phyloP scores from a whole-genome alignment of 1,140 invertebrate genomes.

The Aphis gossypii region DNA sequence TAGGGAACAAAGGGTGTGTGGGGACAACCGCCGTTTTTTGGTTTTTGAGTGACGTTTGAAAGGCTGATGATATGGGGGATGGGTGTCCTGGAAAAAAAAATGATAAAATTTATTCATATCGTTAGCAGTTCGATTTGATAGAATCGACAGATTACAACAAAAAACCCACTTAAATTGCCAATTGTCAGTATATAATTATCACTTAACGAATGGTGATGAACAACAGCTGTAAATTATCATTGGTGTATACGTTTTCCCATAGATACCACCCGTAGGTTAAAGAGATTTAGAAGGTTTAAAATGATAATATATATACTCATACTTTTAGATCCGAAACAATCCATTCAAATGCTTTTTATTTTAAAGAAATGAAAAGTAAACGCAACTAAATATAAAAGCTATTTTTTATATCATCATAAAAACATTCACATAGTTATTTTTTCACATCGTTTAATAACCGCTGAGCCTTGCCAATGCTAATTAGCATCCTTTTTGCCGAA shows the following conservation, averaged over 20 bases:
- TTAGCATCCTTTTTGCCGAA: constrained; percentile 42
- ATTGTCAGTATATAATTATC: constrained; percentile 55
- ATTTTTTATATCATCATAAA: not conserved
- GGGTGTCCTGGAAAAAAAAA: not conserved
- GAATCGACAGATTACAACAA: constrained; percentile 46
- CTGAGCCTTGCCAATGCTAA: not conserved
- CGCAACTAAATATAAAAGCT: not conserved
- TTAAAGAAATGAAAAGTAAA: not conserved
- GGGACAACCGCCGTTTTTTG: constrained; percentile 41
- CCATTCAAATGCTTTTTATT: not conserved
- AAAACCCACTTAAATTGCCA: constrained; percentile 53
- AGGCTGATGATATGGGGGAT: not conserved
- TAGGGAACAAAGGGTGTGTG: constrained; percentile 36
- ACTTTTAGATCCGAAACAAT: not conserved
- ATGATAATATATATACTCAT: not conserved
- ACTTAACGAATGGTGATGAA: constrained; percentile 41
- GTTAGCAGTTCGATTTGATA: constrained; percentile 43
- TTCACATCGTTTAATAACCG: constrained; percentile 17
- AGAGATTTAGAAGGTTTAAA: constrained; percentile 29
- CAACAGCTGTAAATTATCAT: constrained; percentile 40
- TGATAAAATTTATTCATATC: constrained; percentile 53
- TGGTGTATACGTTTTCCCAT: constrained; percentile 38
- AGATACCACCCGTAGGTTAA: constrained; percentile 39
- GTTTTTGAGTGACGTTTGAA: constrained; percentile 55
- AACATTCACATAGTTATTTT: constrained; percentile 26